Conservation (phyloP, 2,888 invertebrate genomes). For the Lasioglossum morio region DNA sequence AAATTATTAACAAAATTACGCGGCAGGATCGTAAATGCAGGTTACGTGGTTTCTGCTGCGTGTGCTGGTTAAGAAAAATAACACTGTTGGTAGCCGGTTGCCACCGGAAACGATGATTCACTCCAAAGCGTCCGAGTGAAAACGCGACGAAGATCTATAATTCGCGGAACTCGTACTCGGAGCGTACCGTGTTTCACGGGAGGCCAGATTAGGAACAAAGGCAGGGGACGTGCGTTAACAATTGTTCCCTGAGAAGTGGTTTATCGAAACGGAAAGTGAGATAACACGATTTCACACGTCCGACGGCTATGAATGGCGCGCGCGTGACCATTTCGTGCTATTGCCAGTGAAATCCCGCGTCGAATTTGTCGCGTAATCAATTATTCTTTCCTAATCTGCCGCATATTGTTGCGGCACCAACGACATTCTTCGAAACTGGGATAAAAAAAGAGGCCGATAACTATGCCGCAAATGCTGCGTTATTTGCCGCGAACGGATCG, state of each 20-base stretch:
- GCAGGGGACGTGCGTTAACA: constrained; percentile 34
- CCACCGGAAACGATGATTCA: constrained; percentile 66
- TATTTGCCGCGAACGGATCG: constrained; percentile 15
- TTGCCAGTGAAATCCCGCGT: not conserved
- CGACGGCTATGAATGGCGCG: constrained; percentile 30
- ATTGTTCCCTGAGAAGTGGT: constrained; percentile 52
- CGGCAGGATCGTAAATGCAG: not conserved
- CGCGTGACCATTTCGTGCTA: constrained; percentile 25
- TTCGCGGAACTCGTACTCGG: constrained; percentile 27
- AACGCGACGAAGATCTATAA: constrained; percentile 33
- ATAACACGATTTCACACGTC: constrained; percentile 56
- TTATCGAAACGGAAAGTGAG: constrained; percentile 62
- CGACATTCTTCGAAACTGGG: not conserved
- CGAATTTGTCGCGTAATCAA: not conserved
- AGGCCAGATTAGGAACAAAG: constrained; percentile 55
- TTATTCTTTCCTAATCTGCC: not conserved
- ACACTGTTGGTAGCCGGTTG: constrained; percentile 8
- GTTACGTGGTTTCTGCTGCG: not conserved
- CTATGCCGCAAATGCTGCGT: not conserved
- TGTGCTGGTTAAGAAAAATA: constrained; percentile 26
- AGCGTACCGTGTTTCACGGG: constrained; percentile 16
- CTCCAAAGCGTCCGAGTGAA: constrained; percentile 54
- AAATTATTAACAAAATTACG: not conserved
- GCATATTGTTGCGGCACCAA: not conserved
- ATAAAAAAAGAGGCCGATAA: not conserved